Percentiles rank a stretch among this genome's conserved stretches.
Conservation (phyloP, 2,113 vertebrate genomes). For the Ictalurus furcatus region DNA sequence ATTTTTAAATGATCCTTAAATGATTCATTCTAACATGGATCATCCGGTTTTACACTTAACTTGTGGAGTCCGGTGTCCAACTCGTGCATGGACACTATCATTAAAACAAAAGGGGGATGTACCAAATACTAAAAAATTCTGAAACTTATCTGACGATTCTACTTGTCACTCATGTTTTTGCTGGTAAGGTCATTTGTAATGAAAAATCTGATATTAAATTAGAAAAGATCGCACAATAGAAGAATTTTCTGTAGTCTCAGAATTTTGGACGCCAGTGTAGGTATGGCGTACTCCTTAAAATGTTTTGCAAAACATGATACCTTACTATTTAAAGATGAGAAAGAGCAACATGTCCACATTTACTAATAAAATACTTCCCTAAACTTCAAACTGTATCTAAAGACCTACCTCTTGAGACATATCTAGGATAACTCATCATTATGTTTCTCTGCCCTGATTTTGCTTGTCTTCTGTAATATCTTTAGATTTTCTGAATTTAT, state of each 20-base stretch:
- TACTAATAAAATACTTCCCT: background rate
- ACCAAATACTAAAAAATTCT: background rate
- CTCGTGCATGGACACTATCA: background rate
- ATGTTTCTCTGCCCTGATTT: background rate
- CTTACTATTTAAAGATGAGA: background rate
- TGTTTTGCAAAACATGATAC: background rate
- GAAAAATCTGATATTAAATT: background rate
- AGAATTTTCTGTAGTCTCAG: background rate
- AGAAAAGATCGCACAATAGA: background rate
- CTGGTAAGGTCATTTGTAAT: background rate
- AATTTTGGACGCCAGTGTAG: background rate
- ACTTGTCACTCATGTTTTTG: background rate
- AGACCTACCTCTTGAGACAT: background rate
- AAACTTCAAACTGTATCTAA: background rate
- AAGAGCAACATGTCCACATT: background rate
- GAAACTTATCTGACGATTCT: background rate
- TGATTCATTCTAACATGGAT: background rate
- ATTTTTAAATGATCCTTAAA: too few relatives aligned
- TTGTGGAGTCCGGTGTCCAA: background rate
- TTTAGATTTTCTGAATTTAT: background rate
- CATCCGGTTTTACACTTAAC: background rate
- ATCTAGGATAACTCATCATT: background rate
- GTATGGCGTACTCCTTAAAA: background rate
- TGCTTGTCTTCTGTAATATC: background rate
- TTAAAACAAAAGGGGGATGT: background rate